Evolutionary conservation across 2,113 vertebrate genomes (phyloP).

Genomic region (Carettochelys insculpta): DNA sequence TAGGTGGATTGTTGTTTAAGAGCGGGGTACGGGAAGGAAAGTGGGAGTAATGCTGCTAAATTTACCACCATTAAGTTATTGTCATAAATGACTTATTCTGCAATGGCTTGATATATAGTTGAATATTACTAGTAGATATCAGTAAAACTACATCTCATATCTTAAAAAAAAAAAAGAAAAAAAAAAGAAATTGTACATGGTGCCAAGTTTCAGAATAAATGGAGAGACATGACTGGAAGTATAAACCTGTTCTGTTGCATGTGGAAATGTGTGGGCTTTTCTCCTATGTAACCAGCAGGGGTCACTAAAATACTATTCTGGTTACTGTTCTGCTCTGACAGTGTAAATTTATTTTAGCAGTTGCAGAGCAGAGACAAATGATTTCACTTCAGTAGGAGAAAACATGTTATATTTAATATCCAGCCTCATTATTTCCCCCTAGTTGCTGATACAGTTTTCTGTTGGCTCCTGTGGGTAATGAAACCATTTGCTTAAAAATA

Average conservation of each 20-base stretch:
- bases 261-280: neutral
- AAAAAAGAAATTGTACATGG: too few relatives aligned
- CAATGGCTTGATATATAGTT: neutral
- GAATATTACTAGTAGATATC: neutral
- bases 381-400: neutral
- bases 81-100: neutral
- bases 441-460: constrained; percentile 22
- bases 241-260: neutral
- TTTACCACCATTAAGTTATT: neutral
- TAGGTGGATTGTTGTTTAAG: neutral
- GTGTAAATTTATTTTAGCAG: neutral
- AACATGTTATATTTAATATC: neutral
- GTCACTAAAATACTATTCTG: neutral
- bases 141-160: neutral
- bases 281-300: neutral
- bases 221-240: neutral
- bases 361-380: neutral
- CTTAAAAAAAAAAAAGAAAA: neutral
- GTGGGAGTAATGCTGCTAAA: neutral
- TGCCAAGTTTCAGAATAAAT: neutral
- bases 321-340: neutral
- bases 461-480: constrained; percentile 2
- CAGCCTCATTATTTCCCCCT: constrained; percentile 8
- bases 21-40: neutral
- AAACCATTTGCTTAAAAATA: neutral